These are phyloP conservation scores for Heliothis virescens DNA, from an alignment of 1,140 invertebrate genomes.

Conservation along the genomic window DNA sequence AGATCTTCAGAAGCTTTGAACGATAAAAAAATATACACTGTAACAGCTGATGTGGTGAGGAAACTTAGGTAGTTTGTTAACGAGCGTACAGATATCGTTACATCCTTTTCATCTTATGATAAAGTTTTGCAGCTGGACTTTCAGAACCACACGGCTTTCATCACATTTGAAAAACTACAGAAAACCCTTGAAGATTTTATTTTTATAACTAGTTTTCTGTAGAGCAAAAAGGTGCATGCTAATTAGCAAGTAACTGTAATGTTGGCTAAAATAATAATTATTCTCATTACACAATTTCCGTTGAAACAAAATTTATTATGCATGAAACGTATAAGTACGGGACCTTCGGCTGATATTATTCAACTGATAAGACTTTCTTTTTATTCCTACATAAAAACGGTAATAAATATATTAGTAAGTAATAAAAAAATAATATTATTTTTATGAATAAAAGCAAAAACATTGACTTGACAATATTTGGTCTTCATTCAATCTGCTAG, in stretches of 20 bases:
- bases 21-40: neutral
- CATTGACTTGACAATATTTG: neutral
- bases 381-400: too few species aligned
- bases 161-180: neutral
- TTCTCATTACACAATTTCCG: conserved; percentile 1
- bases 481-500: neutral
- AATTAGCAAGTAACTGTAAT: neutral
- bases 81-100: neutral
- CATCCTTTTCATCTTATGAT: conserved; percentile 24
- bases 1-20: neutral
- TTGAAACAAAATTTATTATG: neutral
- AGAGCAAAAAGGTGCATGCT: neutral
- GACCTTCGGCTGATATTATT: too few species aligned
- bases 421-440: neutral
- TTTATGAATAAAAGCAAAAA: neutral
- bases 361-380: too few species aligned
- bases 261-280: too few species aligned
- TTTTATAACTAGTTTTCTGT: neutral
- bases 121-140: conserved; percentile 24
- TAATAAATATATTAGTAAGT: neutral
- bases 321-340: neutral
- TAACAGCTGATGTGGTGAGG: neutral
- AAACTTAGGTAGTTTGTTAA: conserved; percentile 35
- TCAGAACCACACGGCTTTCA: neutral
- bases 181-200: neutral